These are phyloP conservation scores for Campylomormyrus tamandua DNA, from an alignment of 2,113 vertebrate species.

Conservation along the genomic window DNA sequence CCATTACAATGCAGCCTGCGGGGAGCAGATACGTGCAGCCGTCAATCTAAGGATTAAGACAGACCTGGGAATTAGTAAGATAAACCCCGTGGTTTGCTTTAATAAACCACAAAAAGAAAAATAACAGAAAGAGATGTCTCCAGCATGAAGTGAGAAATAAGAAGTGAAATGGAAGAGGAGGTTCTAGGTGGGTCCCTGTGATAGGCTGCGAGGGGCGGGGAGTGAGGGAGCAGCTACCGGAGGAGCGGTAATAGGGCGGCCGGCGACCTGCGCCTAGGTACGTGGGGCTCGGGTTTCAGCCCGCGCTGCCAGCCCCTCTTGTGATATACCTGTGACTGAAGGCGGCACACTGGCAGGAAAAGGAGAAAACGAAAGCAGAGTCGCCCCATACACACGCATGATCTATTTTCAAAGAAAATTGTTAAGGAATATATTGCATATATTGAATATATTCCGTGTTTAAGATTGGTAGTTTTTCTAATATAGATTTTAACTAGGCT, in stretches of 20 bases:
- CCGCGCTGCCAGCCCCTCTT: not conserved
- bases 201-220: not conserved
- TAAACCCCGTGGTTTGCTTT: not conserved
- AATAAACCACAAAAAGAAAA: not conserved
- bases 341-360: not conserved
- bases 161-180: not conserved
- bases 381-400: not conserved
- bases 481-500: not conserved
- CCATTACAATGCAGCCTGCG: slow-evolving; percentile 32
- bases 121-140: not conserved
- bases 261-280: not conserved
- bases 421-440: not conserved
- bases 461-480: not conserved
- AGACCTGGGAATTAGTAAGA: not conserved
- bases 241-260: not conserved
- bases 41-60: not conserved
- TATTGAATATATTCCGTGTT: not conserved
- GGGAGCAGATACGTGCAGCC: not conserved
- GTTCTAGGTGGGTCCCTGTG: not conserved
- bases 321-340: not conserved
- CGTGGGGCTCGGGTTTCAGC: not conserved
- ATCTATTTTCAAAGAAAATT: not conserved
- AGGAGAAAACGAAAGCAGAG: not conserved
- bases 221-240: not conserved
- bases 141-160: not conserved